Evolutionary conservation across 2,888 invertebrate genomes (phyloP), one percentile per base, ranked within the genome.

Genomic region (Geotrupes spiniger): DNA sequence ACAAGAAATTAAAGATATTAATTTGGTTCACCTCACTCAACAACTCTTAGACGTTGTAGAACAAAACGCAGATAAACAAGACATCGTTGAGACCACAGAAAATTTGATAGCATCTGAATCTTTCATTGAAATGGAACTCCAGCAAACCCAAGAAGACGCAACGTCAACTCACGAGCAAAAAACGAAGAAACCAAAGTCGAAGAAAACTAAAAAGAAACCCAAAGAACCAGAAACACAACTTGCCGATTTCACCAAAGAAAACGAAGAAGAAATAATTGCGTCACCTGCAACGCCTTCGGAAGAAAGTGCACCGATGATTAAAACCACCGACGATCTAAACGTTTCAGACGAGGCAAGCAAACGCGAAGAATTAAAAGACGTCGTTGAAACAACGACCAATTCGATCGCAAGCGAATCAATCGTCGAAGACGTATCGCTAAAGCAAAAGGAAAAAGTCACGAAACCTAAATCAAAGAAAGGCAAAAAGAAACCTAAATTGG

Each of bases 1-100:
- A 12, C 14, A 15, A 11, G 16, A 36, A 36, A 36, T 14, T 14
- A 14, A 10, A 29, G 41, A 31, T 26, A 14, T 2, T 25, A 10
- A 5, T 2, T n/a, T n/a, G 36, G 4, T 12, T n/a, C 11, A 31
- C 11, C 11, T n/a, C 14, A 9, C 31, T 3, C 11, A 5, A 31
- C 12, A 29, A 29, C 6, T 29, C 6, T 2, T 11, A 29, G 29
- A 2, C 3, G 6, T 12, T 2, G 5, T 31, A 4, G 9, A 31
- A 31, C 12, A 31, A 42, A 45, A 17, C 9, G 15, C 12, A 17
- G 14, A 11, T 14, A 9, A n/a, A 17, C 12, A 25, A 21, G 15
- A n/a, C n/a, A n/a, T n/a, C n/a, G 9, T 17, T 15, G 27, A 40
- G 21, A 27, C 5, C 31, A 27, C 12, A 25, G 42, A 46, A 36